Conservation (phyloP, 1,140 invertebrate genomes). For the Heterodera schachtii region DNA sequence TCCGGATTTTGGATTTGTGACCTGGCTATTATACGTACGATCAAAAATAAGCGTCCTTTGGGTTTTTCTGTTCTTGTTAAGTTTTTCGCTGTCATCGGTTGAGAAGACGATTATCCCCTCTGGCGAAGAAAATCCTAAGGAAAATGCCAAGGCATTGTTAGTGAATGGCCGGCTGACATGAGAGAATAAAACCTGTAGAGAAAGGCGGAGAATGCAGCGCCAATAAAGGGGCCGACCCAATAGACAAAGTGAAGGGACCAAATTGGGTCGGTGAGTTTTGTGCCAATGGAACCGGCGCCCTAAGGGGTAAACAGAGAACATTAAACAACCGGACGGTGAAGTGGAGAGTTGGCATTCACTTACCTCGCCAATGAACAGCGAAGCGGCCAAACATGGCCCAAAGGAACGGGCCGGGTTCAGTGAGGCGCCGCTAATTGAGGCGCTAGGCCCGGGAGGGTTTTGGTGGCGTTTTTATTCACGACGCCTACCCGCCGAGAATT, state of each 20-base stretch:
- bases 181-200: slow-evolving; percentile 18
- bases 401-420: slow-evolving; percentile 68
- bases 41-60: neutral
- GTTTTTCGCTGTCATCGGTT: neutral
- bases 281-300: neutral
- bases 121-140: slow-evolving; percentile 26
- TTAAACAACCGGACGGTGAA: neutral
- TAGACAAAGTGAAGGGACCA: slow-evolving; percentile 42
- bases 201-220: slow-evolving; percentile 26
- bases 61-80: neutral
- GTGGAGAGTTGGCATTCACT: neutral
- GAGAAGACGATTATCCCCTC: slow-evolving; percentile 22
- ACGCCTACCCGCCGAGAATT: slow-evolving; percentile 55
- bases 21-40: neutral
- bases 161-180: neutral
- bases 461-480: neutral
- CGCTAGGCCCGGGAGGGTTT: slow-evolving; percentile 50
- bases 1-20: too few species aligned
- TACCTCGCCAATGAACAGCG: slow-evolving; percentile 25
- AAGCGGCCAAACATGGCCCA: slow-evolving; percentile 65
- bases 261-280: slow-evolving; percentile 20
- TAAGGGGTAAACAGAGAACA: neutral
- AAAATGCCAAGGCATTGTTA: neutral
- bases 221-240: slow-evolving; percentile 35
- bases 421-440: slow-evolving; percentile 65